Base-by-base conservation (phyloP, 2,797 vertebrate genomes). In the Sebastes oblongus region DNA sequence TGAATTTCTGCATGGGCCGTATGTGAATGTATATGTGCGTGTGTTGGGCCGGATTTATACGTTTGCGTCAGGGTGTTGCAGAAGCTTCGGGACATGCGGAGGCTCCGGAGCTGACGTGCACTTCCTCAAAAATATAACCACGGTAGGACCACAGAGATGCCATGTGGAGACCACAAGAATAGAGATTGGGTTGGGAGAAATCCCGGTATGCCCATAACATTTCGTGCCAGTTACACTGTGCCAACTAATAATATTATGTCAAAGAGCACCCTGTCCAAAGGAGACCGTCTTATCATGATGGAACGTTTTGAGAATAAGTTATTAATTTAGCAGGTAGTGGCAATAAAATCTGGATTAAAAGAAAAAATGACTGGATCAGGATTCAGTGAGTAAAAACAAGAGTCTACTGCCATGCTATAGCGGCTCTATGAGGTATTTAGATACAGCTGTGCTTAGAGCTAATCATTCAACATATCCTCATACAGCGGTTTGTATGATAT, bases 21-120 rank as follows among this genome's bases (percentile, higher is more conserved):
- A 36, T 78, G 64, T 54, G 32, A 66, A 65, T 66, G 68, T 36
- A 56, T 64, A 52, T 60, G 16, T 65, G 7, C 42, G 68, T 73
- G 68, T 73, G n/a, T 54, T 34, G 54, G 46, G 25, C 52, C 1
- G 0, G 42, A 74, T 75, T 78, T 54, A 46, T 59, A 64, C 11
- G 66, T 30, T 20, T 59, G 34, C 13, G 6, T 54, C 71, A 70
- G 25, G 3, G 55, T 16, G 64, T 61, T 66, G 54, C 14, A 65
- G 50, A 65, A 6, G 30, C 42, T 56, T 34, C 50, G 2, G n/a
- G 30, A 29, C 20, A 36, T 18, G 4, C 11, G 7, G 34, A 52
- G 25, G 30, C 58, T 22, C 8, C 9, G 1, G 20, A 22, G 56
- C 46, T 16, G 27, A 65, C 12, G 2, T 30, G 52, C 36, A 30